These are phyloP conservation scores for Punctoribates punctum DNA, from an alignment of 2,888 invertebrate species.

Conservation along the genomic window DNA sequence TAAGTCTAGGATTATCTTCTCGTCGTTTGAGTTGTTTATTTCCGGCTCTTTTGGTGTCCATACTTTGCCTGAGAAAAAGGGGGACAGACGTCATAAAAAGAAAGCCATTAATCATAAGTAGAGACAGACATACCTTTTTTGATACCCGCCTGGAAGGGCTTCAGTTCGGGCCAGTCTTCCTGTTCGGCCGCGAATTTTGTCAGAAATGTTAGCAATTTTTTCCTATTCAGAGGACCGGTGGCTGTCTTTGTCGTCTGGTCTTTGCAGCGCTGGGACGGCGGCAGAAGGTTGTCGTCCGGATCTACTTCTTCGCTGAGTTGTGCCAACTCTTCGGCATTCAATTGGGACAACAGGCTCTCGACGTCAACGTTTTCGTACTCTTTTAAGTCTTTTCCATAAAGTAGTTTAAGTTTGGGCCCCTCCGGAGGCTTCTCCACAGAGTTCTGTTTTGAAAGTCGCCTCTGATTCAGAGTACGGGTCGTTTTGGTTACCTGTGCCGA, in stretches of 20 bases:
- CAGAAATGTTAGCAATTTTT: slow-evolving; percentile 90
- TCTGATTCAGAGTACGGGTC: slow-evolving; percentile 41
- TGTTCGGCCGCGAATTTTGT: slow-evolving; percentile 82
- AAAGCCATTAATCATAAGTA: background rate
- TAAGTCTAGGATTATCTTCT: slow-evolving; percentile 86
- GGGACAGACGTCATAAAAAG: background rate
- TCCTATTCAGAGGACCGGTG: slow-evolving; percentile 92
- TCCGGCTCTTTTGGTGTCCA: slow-evolving; percentile 59
- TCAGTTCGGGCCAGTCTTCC: slow-evolving; percentile 91
- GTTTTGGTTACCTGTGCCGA: slow-evolving; percentile 42
- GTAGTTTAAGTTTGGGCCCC: slow-evolving; percentile 49
- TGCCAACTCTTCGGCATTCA: slow-evolving; percentile 91
- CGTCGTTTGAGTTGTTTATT: slow-evolving; percentile 70
- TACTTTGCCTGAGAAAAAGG: slow-evolving; percentile 53
- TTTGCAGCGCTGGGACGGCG: slow-evolving; percentile 89
- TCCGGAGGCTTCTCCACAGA: slow-evolving; percentile 29
- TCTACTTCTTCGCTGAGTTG: slow-evolving; percentile 98
- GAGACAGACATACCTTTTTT: slow-evolving; percentile 70
- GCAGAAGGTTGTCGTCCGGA: slow-evolving; percentile 96
- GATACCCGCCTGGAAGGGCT: slow-evolving; percentile 85
- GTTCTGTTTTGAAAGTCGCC: slow-evolving; percentile 37
- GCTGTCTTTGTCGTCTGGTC: slow-evolving; percentile 93
- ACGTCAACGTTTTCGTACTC: slow-evolving; percentile 93
- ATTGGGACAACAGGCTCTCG: slow-evolving; percentile 85
- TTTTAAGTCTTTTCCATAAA: slow-evolving; percentile 83